Percentiles rank a stretch among this genome's conserved stretches.
These are phyloP conservation scores for Rhabditophanes sp. DNA, from an alignment of 2,888 invertebrate species.

Conservation along the genomic window DNA sequence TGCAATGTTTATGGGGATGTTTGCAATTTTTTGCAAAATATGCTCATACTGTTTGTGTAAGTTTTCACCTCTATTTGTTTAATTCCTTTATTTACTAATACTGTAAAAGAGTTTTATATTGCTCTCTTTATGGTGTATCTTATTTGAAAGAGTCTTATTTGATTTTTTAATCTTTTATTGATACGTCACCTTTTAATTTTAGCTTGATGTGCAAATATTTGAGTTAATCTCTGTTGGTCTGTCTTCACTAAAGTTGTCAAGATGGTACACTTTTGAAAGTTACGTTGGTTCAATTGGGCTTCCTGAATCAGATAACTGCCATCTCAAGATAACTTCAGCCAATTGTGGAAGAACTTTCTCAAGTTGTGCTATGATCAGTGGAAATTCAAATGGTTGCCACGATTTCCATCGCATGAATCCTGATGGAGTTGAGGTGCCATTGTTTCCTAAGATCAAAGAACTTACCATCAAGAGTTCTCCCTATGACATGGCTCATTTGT, in stretches of 20 bases:
- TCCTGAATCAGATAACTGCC: conserved; percentile 9
- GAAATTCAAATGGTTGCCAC: too few species aligned
- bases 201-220: conserved; percentile 8
- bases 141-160: too few species aligned
- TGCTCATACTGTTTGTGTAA: too few species aligned
- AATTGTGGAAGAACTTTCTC: too few species aligned
- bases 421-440: too few species aligned
- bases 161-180: too few species aligned
- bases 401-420: too few species aligned
- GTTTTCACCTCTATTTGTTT: too few species aligned
- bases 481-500: conserved; percentile 8
- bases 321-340: conserved; percentile 9
- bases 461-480: conserved; percentile 11
- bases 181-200: conserved; percentile 4
- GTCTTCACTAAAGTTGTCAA: conserved; percentile 12
- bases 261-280: conserved; percentile 13
- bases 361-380: too few species aligned
- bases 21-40: conserved; percentile 13
- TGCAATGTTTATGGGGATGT: conserved; percentile 7
- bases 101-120: too few species aligned
- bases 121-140: too few species aligned
- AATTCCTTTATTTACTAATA: too few species aligned
- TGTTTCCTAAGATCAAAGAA: conserved; percentile 10
- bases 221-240: conserved; percentile 10
- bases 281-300: conserved; percentile 13